Base-by-base conservation (phyloP, 2,888 invertebrate genomes). In the Phania funesta region DNA sequence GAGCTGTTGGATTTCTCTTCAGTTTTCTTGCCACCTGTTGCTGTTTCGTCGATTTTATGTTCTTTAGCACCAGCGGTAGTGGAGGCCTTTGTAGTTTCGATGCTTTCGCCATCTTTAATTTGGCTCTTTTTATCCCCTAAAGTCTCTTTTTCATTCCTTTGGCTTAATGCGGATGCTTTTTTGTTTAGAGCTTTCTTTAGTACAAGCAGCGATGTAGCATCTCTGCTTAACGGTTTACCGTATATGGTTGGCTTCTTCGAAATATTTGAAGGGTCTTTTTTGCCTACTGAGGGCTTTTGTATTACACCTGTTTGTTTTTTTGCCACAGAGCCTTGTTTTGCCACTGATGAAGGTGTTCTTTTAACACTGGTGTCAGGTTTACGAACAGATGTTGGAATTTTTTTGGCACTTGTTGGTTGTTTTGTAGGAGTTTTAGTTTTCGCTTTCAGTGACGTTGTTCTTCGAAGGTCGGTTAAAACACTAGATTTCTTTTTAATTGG, bases 401-500 rank as follows among this genome's bases (percentile, higher is more conserved):
- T 90, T 90, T 90, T 91, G 89, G 91, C 90, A 90, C 91, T 83
- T 50, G 86, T 82, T 52, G 87, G 85, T 81, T 88, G 86, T 46
- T 86, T 87, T 11, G 84, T 81, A n/a, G 76, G 56, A 9, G 80
- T 80, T 52, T 76, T 84, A 7, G 60, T 22, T 54, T 75, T 74
- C 11, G 50, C 4, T 46, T 81, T 83, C 5, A 76, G 78, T 5
- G 84, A 58, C n/a, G 67, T 20, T 24, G 75, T 38, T 71, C 58
- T 50, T 13, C 79, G 46, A 13, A 80, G 83, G 20, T 75, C 24
- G 6, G 76, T 58, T 7, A 29, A 6, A 44, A 2, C 3, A 2
- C 9, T 41, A 0, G 32, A 22, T 5, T 32, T 56, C 62, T 83
- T 87, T 8, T 84, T 44, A 24, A 67, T 85, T 22, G 74, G 76